These are phyloP conservation scores for Dendrocincla fuliginosa DNA, from an alignment of 2,797 vertebrate species.

Conservation along the genomic window DNA sequence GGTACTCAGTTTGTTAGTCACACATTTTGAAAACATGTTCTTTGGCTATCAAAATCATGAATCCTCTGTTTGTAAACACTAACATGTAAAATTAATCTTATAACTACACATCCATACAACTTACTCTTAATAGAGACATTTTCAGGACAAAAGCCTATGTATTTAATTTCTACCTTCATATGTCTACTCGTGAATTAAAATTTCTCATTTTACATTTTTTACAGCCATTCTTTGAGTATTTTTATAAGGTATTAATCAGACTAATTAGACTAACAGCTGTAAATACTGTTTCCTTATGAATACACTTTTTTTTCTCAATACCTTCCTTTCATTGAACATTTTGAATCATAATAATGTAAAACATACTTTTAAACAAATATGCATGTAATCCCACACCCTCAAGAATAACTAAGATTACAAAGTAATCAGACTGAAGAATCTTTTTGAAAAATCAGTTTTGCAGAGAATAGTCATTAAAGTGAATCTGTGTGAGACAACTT, in stretches of 20 bases:
- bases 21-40: neutral
- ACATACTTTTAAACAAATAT: neutral
- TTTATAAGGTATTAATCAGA: neutral
- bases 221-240: neutral
- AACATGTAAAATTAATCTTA: neutral
- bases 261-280: neutral
- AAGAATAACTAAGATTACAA: conserved; percentile 9
- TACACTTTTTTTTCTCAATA: neutral
- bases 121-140: neutral
- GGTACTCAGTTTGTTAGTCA: neutral
- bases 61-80: neutral
- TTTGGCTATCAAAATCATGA: neutral
- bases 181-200: neutral
- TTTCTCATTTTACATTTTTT: neutral
- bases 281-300: neutral
- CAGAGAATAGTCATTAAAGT: conserved; percentile 64
- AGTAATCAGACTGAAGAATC: conserved; percentile 41
- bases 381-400: neutral
- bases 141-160: neutral
- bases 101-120: neutral
- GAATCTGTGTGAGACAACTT: conserved; percentile 47
- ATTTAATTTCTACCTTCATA: neutral
- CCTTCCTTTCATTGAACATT: neutral
- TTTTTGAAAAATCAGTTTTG: conserved; percentile 65
- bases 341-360: neutral